These are phyloP conservation scores for Drosophila fuyamai DNA, from an alignment of 1,140 invertebrate genomes.

Conservation along the genomic window DNA sequence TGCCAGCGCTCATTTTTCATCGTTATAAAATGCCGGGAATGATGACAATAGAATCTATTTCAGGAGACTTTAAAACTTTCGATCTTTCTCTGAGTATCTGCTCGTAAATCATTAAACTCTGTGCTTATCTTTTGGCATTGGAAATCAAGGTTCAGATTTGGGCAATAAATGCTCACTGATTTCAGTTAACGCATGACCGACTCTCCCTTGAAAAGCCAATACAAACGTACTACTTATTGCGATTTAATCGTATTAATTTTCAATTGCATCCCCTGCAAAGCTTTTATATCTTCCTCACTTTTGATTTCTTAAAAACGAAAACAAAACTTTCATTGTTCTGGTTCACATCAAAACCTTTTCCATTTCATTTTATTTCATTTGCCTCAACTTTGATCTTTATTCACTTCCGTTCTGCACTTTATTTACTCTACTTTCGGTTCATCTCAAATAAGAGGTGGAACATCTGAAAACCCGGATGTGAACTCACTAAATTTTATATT, in stretches of 20 bases:
- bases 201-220: not conserved
- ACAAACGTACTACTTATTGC: too few relatives aligned
- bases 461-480: constrained; percentile 15
- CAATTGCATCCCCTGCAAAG: too few relatives aligned
- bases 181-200: not conserved
- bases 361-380: constrained; percentile 26
- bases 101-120: not conserved
- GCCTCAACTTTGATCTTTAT: constrained; percentile 29
- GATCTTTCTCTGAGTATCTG: constrained; percentile 16
- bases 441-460: not conserved
- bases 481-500: constrained; percentile 4
- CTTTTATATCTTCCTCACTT: not conserved
- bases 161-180: not conserved
- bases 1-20: constrained; percentile 18
- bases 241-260: too few relatives aligned
- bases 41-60: constrained; percentile 51
- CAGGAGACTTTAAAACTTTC: constrained; percentile 53
- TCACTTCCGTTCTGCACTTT: constrained; percentile 7
- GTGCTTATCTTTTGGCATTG: not conserved
- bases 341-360: constrained; percentile 1
- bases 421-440: not conserved
- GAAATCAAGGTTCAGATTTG: constrained; percentile 1
- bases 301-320: constrained; percentile 17
- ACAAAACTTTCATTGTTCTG: constrained; percentile 23
- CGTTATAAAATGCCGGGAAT: constrained; percentile 14